Conservation (phyloP, 2,113 vertebrate genomes). For the Crocuta crocuta region DNA sequence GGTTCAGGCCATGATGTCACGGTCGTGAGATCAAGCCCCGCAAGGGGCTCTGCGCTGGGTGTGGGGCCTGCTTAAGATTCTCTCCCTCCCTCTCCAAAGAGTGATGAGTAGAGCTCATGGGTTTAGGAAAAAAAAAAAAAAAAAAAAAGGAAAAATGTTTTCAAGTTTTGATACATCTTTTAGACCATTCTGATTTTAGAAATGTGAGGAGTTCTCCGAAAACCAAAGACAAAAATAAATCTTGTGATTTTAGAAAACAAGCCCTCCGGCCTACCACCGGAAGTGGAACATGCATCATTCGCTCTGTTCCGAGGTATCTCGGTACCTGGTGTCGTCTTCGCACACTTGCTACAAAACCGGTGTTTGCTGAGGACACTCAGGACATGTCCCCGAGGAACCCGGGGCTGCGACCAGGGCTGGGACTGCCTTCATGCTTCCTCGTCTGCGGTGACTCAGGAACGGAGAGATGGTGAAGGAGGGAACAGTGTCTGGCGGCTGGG, state of each 20-base stretch:
- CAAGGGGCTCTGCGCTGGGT: too few species aligned
- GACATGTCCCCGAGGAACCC: neutral
- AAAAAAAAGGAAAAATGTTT: neutral
- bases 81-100: too few species aligned
- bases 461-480: neutral
- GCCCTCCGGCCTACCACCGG: neutral
- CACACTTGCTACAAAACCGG: neutral
- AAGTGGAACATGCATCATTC: neutral
- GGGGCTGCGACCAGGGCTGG: neutral
- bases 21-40: too few species aligned
- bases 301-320: neutral
- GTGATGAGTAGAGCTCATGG: neutral
- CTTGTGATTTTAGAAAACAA: neutral
- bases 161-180: neutral
- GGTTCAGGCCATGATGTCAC: too few species aligned
- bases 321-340: neutral
- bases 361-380: neutral
- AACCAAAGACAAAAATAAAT: neutral
- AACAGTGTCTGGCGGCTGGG: neutral
- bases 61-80: too few species aligned
- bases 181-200: neutral
- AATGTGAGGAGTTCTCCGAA: neutral
- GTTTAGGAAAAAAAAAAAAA: neutral
- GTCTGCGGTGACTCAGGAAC: neutral
- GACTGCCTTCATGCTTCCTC: fast-evolving